Conservation (phyloP, 2,888 invertebrate species). For the Drosophila subquinaria region DNA sequence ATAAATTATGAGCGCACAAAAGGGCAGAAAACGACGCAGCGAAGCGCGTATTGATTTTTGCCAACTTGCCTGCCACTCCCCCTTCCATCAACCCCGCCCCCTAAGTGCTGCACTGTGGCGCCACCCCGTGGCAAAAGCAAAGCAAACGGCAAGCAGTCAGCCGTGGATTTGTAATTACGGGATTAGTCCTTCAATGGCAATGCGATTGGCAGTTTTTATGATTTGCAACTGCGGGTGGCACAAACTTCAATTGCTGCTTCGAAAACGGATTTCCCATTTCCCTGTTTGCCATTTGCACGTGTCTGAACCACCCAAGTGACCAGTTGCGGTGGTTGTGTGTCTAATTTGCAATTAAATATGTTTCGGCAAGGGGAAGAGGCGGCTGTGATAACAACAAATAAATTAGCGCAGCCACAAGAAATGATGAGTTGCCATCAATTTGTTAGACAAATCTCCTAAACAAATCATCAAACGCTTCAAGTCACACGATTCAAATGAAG, state of each 20-base stretch:
- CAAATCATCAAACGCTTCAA: slow-evolving; percentile 73
- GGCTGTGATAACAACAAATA: slow-evolving; percentile 23
- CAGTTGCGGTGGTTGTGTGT: slow-evolving; percentile 14
- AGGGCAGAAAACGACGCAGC: slow-evolving; percentile 35
- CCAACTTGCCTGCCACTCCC: slow-evolving; percentile 13
- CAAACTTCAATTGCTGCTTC: slow-evolving; percentile 10
- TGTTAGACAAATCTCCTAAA: slow-evolving; percentile 62
- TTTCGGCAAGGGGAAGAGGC: slow-evolving; percentile 5
- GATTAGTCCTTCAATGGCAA: slow-evolving; percentile 64
- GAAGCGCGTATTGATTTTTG: slow-evolving; percentile 66
- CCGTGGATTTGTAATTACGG: slow-evolving; percentile 75
- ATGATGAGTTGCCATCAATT: slow-evolving; percentile 52
- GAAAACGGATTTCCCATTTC: slow-evolving; percentile 1
- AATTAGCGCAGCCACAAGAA: slow-evolving; percentile 29
- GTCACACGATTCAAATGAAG: slow-evolving; percentile 66
- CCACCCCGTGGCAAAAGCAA: slow-evolving; percentile 4
- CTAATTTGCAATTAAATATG: slow-evolving; percentile 71
- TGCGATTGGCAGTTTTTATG: slow-evolving; percentile 62
- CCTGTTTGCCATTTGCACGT: slow-evolving; percentile 35
- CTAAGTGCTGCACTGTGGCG: neutral
- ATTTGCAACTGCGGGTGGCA: slow-evolving; percentile 42
- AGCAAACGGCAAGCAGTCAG: slow-evolving; percentile 40
- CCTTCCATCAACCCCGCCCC: neutral
- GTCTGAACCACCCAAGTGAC: slow-evolving; percentile 17
- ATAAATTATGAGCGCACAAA: slow-evolving; percentile 64